A percentile compares a stretch with the other conserved stretches of the same genome.
phyloP scores from a whole-genome alignment of 2,113 vertebrate genomes.

The Cololabis saira region DNA sequence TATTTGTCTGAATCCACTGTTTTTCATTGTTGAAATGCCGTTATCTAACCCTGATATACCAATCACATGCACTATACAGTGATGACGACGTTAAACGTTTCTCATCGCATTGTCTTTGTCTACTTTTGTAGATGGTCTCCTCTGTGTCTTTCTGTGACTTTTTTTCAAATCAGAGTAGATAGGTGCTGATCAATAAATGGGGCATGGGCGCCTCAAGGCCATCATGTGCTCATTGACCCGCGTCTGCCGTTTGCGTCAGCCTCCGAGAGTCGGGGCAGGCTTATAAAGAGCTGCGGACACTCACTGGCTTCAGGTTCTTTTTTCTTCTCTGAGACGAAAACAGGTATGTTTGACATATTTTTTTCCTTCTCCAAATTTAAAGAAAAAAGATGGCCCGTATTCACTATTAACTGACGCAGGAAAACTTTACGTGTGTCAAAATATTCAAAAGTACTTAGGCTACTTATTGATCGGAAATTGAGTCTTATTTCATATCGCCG shows the following conservation, averaged over 20 bases:
- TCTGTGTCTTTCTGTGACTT: not conserved
- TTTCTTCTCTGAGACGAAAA: constrained; percentile 41
- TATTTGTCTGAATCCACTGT: not conserved
- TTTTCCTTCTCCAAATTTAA: not conserved
- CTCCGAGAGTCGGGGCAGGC: constrained; percentile 1
- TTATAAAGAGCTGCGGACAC: constrained; percentile 70
- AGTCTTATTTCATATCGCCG: too few relatives aligned
- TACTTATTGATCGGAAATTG: not conserved
- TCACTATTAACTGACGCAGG: too few relatives aligned
- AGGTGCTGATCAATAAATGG: constrained; percentile 37
- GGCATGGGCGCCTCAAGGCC: constrained; percentile 48
- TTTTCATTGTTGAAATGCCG: too few relatives aligned
- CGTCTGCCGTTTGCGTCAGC: constrained; percentile 60
- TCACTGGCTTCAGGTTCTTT: constrained; percentile 13
- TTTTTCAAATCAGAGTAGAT: constrained; percentile 1
- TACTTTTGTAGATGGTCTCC: not conserved
- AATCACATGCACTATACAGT: not conserved
- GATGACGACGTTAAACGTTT: not conserved
- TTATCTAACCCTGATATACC: not conserved
- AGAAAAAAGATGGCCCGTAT: too few relatives aligned
- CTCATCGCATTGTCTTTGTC: not conserved
- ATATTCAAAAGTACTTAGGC: not conserved
- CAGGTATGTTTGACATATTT: constrained; percentile 64
- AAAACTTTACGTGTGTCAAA: too few relatives aligned
- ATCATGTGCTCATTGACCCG: constrained; percentile 60